Evolutionary conservation across 92 coral and sea anemone genomes (phyloP).

Genomic region (Bergia sp.): DNA sequence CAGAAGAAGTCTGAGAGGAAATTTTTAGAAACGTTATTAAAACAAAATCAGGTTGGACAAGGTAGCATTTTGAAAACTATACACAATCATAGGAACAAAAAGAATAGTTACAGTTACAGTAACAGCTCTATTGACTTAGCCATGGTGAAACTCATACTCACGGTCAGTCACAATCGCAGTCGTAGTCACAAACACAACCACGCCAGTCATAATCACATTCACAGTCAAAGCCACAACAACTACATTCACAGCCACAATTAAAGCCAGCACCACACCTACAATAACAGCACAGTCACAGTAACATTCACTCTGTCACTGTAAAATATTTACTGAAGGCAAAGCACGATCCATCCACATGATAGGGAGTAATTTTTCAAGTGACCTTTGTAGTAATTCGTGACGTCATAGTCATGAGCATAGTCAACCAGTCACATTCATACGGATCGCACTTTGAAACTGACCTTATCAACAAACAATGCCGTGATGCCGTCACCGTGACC

Average conservation of each 20-base stretch:
- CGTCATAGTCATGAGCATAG: neutral
- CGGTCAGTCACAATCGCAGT: neutral
- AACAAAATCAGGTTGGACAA: too few species aligned
- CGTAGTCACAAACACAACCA: neutral
- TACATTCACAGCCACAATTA: neutral
- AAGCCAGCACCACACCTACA: neutral
- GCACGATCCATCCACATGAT: neutral
- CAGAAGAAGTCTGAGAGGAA: too few species aligned
- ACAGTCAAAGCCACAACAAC: neutral
- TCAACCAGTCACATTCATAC: neutral
- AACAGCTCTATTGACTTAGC: neutral
- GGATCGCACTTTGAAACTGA: too few species aligned
- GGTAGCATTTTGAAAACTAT: neutral
- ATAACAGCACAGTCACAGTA: too few species aligned
- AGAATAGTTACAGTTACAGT: neutral
- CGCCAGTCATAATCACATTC: neutral
- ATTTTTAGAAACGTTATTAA: too few species aligned
- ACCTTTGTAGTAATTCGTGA: neutral
- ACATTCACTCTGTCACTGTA: too few species aligned
- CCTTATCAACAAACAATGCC: too few species aligned
- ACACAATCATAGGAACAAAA: neutral
- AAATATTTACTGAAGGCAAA: neutral
- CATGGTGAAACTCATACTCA: neutral
- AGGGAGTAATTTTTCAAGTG: neutral
- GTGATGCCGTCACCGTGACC: too few species aligned